These are phyloP conservation scores for Melanotaenia maccullochi DNA, from an alignment of 2,797 vertebrate species.

Conservation along the genomic window DNA sequence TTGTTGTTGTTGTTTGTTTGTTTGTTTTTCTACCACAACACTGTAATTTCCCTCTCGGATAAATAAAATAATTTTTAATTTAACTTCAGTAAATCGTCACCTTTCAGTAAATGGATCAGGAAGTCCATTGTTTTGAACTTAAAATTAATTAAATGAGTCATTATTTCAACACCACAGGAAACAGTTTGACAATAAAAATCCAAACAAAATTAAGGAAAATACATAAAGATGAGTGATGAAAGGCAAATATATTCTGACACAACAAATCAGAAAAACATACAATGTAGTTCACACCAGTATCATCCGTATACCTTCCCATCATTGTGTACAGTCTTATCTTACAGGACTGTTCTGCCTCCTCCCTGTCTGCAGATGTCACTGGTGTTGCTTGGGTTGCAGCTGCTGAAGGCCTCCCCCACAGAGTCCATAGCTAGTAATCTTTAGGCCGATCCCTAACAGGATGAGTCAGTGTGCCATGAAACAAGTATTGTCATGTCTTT, in stretches of 20 bases:
- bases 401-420: constrained; percentile 78
- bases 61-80: too few species aligned
- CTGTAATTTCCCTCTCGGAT: too few species aligned
- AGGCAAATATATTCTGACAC: neutral
- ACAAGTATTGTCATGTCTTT: neutral
- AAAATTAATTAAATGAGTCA: neutral
- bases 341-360: neutral
- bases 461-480: constrained; percentile 6
- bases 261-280: neutral
- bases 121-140: neutral
- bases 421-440: constrained; percentile 76
- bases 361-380: constrained; percentile 82
- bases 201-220: neutral
- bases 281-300: neutral
- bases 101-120: neutral
- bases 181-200: neutral
- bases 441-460: constrained; percentile 12
- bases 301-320: neutral
- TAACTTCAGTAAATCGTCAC: neutral
- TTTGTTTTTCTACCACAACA: too few species aligned
- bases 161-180: too few species aligned
- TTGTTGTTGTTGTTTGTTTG: too few species aligned
- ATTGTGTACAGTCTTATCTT: neutral
- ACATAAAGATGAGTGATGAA: neutral
- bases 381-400: constrained; percentile 80